Conservation (phyloP, 2,113 vertebrate species). For the Corvus moneduloides region DNA sequence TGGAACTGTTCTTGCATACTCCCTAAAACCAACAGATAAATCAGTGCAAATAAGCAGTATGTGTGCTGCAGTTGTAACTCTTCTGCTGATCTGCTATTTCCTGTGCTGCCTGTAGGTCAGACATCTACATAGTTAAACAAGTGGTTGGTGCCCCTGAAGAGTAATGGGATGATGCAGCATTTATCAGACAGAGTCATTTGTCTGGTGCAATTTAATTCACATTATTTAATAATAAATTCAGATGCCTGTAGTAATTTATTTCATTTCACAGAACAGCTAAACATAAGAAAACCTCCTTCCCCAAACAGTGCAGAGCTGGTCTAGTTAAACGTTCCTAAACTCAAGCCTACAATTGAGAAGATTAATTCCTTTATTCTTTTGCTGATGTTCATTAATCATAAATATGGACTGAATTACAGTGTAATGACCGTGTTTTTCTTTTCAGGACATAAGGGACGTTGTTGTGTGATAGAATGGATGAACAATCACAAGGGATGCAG, state of each 20-base stretch:
- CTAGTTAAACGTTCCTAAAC: not conserved
- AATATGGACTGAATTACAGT: not conserved
- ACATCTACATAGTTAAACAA: not conserved
- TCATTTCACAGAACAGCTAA: not conserved
- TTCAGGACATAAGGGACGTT: constrained; percentile 74
- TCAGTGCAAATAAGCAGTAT: not conserved
- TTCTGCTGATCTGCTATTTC: not conserved
- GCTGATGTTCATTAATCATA: not conserved
- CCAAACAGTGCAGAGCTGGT: not conserved
- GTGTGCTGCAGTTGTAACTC: not conserved
- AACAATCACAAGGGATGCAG: constrained; percentile 88
- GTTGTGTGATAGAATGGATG: constrained; percentile 83
- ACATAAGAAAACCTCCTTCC: not conserved
- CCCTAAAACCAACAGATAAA: not conserved
- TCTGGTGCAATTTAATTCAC: not conserved
- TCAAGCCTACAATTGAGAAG: not conserved
- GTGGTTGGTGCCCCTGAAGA: not conserved
- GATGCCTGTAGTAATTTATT: not conserved
- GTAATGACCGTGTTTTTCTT: constrained; percentile 18
- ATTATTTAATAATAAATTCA: not conserved
- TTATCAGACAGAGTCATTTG: not conserved
- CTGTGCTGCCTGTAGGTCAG: not conserved
- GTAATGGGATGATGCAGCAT: not conserved
- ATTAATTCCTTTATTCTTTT: not conserved
- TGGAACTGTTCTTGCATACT: not conserved